Evolutionary conservation across 2,888 invertebrate genomes (phyloP).

Genomic region (Drosophila kuntzei): DNA sequence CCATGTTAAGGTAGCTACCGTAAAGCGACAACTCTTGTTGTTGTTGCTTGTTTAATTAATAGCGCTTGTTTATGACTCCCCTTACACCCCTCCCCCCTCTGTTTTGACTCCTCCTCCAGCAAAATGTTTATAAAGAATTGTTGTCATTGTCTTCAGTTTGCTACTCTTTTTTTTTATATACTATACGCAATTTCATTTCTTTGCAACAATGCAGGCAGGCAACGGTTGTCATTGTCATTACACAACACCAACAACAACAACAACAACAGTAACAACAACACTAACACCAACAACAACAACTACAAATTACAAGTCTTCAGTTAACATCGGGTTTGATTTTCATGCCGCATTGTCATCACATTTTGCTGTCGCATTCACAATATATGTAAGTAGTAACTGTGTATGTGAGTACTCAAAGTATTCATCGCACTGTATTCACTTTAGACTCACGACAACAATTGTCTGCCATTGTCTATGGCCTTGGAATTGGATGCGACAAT

Average conservation of each 20-base stretch:
- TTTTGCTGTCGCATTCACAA: slow-evolving; percentile 53
- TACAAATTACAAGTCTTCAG: slow-evolving; percentile 32
- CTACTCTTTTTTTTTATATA: slow-evolving; percentile 6
- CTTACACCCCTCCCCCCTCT: neutral
- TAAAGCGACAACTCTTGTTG: slow-evolving; percentile 15
- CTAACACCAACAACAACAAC: too few species aligned
- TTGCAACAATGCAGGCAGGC: slow-evolving; percentile 45
- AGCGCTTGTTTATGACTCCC: slow-evolving; percentile 40
- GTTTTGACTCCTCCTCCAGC: neutral
- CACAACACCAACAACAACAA: slow-evolving; percentile 56
- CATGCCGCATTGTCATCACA: slow-evolving; percentile 78
- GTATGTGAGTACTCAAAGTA: slow-evolving; percentile 12
- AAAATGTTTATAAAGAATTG: slow-evolving; percentile 56
- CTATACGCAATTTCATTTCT: slow-evolving; percentile 67
- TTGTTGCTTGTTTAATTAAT: slow-evolving; percentile 65
- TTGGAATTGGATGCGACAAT: slow-evolving; percentile 41
- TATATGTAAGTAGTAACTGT: neutral
- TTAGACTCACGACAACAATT: slow-evolving; percentile 27
- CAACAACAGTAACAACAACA: slow-evolving; percentile 20
- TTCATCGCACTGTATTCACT: slow-evolving; percentile 22
- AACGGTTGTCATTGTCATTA: slow-evolving; percentile 66
- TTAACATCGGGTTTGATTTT: slow-evolving; percentile 55
- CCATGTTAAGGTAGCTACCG: slow-evolving; percentile 69
- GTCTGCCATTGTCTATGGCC: slow-evolving; percentile 41
- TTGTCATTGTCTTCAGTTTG: slow-evolving; percentile 55